Conservation (phyloP, 1,140 invertebrate species). For the Phymorhynchus buccinoides region DNA sequence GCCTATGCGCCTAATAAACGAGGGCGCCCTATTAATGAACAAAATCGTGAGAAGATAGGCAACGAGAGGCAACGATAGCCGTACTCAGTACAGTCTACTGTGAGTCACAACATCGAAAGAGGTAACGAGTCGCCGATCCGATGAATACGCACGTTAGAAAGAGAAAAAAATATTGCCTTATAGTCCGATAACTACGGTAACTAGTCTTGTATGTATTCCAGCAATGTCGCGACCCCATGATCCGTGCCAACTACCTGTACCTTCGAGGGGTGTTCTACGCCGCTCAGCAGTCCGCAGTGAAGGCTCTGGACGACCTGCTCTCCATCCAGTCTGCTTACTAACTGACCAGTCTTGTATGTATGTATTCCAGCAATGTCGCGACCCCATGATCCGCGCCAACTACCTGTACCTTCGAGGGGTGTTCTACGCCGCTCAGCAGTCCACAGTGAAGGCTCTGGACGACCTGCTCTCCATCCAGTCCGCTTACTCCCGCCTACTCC, state of each 20-base stretch:
- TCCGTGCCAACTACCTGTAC: slow-evolving; percentile 61
- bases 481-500: slow-evolving; percentile 52
- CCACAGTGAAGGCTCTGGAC: slow-evolving; percentile 55
- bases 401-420: slow-evolving; percentile 64
- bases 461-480: slow-evolving; percentile 62
- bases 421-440: slow-evolving; percentile 54
- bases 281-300: slow-evolving; percentile 50
- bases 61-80: no score
- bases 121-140: no score
- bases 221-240: slow-evolving; percentile 54
- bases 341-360: no score
- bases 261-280: slow-evolving; percentile 59
- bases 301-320: slow-evolving; percentile 62
- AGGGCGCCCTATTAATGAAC: no score
- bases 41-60: no score
- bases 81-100: no score
- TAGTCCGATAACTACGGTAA: no score
- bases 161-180: no score
- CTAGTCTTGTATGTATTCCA: no score
- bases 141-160: no score
- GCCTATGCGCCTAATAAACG: no score
- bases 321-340: slow-evolving; percentile 56
- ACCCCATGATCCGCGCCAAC: slow-evolving; percentile 54
- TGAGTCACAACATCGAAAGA: no score
- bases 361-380: slow-evolving; percentile 52